Conservation (phyloP, 2,888 invertebrate genomes). For the Diadromus collaris region DNA sequence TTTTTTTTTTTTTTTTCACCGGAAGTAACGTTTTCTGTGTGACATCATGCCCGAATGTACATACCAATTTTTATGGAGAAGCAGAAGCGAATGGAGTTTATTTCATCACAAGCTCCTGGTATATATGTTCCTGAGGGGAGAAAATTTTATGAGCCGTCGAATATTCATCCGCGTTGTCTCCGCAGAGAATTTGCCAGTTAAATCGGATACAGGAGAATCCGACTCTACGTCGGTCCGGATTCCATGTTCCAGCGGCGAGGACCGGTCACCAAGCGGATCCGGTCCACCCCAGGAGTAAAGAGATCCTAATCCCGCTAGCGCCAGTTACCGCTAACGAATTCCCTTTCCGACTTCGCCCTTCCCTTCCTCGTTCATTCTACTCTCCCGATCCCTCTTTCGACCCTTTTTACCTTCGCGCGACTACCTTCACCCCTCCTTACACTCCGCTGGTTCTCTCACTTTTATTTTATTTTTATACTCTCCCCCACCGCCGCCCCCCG, state of each 20-base stretch:
- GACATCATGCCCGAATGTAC: background rate
- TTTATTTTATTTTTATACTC: constrained; percentile 32
- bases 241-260: constrained; percentile 10
- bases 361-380: constrained; percentile 51
- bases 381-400: constrained; percentile 51
- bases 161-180: background rate
- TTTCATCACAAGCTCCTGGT: background rate
- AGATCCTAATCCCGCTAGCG: constrained; percentile 71
- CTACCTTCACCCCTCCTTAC: constrained; percentile 43
- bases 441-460: constrained; percentile 37
- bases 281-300: constrained; percentile 68
- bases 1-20: too few species aligned
- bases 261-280: constrained; percentile 53
- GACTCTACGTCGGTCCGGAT: constrained; percentile 69
- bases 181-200: background rate
- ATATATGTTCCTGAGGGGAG: background rate
- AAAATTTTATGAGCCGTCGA: background rate
- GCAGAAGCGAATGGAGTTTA: background rate
- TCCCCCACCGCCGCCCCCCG: background rate
- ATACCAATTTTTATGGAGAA: background rate
- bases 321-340: constrained; percentile 77
- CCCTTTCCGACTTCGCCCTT: constrained; percentile 69
- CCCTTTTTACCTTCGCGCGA: constrained; percentile 29
- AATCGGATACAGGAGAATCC: constrained; percentile 63
- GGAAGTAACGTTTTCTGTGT: background rate